Evolutionary conservation across 1,140 invertebrate species (phyloP), one percentile per base, ranked within the genome.

Genomic region (Formica exsecta): DNA sequence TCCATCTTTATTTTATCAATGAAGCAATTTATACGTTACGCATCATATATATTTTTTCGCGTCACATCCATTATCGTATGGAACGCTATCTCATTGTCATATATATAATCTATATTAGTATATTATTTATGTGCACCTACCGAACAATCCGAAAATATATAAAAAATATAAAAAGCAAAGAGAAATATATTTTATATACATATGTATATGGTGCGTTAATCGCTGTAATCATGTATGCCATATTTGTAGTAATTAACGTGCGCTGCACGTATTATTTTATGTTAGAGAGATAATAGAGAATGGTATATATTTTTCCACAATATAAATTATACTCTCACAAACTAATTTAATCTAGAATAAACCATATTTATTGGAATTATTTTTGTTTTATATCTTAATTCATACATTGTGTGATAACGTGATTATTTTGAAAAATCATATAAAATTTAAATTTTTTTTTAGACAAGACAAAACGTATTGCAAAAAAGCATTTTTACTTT

Each of bases 151-250:
- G 22, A 7, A n/a, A 83, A 74, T 38, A 48, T 32, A 13, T 83
- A 57, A 74, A 74, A 83, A 83, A 83, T 74, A 48, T 62, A 70
- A 48, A n/a, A 83, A 62, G 68, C 22, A 83, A 74, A 83, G 48
- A 29, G 38, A 61, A 22, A 61, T 32, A 36, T 81, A 32, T 81
- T 41, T 22, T n/a, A 68, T n/a, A 57, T 41, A n/a, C 59, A 48
- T 29, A 32, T 32, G 32, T 32, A 29, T 29, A 4, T 32, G 36
- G 19, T 38, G 38, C 22, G 51, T 61, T 83, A 73, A 51, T 19
- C 48, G 64, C 36, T 80, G 25, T 62, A 74, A 83, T 74, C 54
- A 41, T 16, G 54, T 11, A 25, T 44, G 54, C 54, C 22, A 83
- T 74, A 83, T 74, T 83, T 74, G 62, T 74, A 54, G 51, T 36